Evolutionary conservation across 2,888 invertebrate genomes (phyloP), one percentile per base, ranked within the genome.

Genomic region (Scaptomyza cyrtandrae): DNA sequence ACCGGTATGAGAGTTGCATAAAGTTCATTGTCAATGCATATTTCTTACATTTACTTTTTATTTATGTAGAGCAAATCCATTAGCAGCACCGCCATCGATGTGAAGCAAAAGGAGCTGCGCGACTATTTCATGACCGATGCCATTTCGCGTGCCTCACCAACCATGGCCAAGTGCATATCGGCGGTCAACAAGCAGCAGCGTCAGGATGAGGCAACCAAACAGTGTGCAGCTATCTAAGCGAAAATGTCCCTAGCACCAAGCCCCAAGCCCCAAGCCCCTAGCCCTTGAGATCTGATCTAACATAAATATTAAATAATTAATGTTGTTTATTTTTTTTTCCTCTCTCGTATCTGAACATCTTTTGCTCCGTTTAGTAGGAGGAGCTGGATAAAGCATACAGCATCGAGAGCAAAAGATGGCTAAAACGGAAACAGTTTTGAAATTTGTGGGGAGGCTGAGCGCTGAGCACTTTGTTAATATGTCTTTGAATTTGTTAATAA

Each of bases 91-190:
- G 93, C 93, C 59, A 81, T 98, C 59, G 95, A 96, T 86, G 94
- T 97, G 3, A 94, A 95, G 82, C 94, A 96, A 85, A 96, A 95
- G 91, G 93, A 94, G 63, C 93, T 99, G 67, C 96, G 97, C 92
- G 96, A 97, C 90, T 97, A 95, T 92, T 97, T 95, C 91, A 99
- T 99, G 98, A 99, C 99, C 11, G 98, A 99, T 93, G 93, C 97
- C 6, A 97, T 99, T 89, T 98, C 98, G 76, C 94, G 99, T 90
- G 98, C 99, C 33, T 99, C 99, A 5, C 96, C 97, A 71, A 99
- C 99, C 53, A 99, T 99, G 99, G 98, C 99, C 53, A 98, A 98
- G 93, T 99, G 99, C 93, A 96, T 99, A 76, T 96, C 97, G 89
- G 98, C 99, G 13, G 97, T 96, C 3, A 93, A 95, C 79, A 97